Conservation (phyloP, 2,113 vertebrate genomes). For the Colistium nudipinnis region DNA sequence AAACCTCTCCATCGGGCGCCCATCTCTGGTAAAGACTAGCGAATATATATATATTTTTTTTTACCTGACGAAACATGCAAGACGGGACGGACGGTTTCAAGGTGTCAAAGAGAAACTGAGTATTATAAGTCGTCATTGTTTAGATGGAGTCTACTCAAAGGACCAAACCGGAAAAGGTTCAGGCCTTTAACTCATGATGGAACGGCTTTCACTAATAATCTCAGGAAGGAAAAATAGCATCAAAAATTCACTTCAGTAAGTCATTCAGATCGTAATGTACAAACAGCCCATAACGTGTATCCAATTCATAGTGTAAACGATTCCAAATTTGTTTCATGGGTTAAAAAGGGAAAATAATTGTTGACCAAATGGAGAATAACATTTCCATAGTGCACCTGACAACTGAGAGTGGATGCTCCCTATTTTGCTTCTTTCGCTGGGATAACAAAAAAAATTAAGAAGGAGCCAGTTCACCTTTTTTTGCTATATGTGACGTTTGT, state of each 20-base stretch:
- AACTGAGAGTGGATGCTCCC: background rate
- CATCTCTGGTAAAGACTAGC: slow-evolving; percentile 35
- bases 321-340: background rate
- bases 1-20: slow-evolving; percentile 52
- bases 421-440: background rate
- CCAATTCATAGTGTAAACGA: background rate
- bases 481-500: slow-evolving; percentile 48
- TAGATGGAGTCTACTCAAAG: background rate
- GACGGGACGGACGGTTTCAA: background rate
- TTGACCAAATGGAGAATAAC: background rate
- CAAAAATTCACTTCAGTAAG: too few relatives aligned
- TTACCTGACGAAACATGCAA: background rate
- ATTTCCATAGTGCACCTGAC: background rate
- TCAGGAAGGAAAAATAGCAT: too few relatives aligned
- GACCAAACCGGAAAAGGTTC: background rate
- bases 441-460: slow-evolving; percentile 23
- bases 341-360: background rate
- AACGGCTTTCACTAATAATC: background rate
- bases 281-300: background rate
- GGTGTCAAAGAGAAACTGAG: background rate
- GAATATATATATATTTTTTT: too few relatives aligned
- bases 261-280: too few relatives aligned
- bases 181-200: background rate
- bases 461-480: slow-evolving; percentile 29
- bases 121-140: background rate